Base-by-base conservation (phyloP, 2,888 invertebrate species). In the Mycalesis mineus region DNA sequence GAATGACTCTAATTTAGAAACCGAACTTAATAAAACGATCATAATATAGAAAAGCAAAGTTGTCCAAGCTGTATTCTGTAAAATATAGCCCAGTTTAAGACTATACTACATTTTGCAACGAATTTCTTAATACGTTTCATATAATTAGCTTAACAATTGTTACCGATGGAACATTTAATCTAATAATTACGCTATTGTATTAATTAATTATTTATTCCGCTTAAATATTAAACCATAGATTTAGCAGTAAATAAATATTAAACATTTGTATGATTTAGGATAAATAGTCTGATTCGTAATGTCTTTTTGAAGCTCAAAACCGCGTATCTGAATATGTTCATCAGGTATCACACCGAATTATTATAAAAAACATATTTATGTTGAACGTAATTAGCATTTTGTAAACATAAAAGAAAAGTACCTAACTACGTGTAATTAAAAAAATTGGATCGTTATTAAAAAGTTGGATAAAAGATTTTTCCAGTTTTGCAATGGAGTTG, bases 311-410 rank as follows among this genome's bases (percentile, higher is more conserved):
- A n/a, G n/a, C n/a, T n/a, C n/a, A n/a, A 45, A 45, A 52, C 61
- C 60, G 52, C 63, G 65, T 59, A 64, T 72, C 69, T 67, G 70
- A 69, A 69, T 73, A 67, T 68, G 68, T 68, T 63, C 64, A 65
- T 66, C 70, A 68, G 68, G 67, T 65, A 56, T 64, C 73, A 77
- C 72, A 68, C 47, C 57, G 55, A 52, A 59, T 36, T 53, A 44
- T 45, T 31, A 55, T 55, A 8, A 9, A 11, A 29, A 28, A 11
- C 5, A 13, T 14, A 28, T n/a, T n/a, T n/a, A n/a, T n/a, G n/a
- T n/a, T n/a, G n/a, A n/a, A n/a, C n/a, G n/a, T n/a, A n/a, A n/a
- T n/a, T n/a, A n/a, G n/a, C n/a, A n/a, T n/a, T n/a, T n/a, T n/a
- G n/a, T n/a, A n/a, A n/a, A n/a, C n/a, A n/a, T n/a, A n/a, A n/a